Conservation (phyloP, 1,140 invertebrate species). For the Drosophila watanabei region DNA sequence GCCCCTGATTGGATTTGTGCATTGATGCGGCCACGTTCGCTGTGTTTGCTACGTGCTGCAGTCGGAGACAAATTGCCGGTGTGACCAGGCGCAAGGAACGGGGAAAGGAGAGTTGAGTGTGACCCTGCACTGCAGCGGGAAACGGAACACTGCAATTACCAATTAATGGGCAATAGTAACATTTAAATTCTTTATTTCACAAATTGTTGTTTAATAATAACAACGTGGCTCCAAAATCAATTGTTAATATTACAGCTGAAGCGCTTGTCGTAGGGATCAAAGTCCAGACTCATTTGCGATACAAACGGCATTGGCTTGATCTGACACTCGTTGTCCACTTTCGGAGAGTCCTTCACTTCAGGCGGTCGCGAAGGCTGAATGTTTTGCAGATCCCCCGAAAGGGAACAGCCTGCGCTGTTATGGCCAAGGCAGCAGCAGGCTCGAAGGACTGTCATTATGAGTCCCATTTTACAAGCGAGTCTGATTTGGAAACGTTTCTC, state of each 20-base stretch:
- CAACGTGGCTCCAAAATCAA: background rate
- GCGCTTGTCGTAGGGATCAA: constrained; percentile 62
- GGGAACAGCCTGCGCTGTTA: background rate
- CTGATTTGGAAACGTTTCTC: background rate
- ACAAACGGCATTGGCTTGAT: constrained; percentile 14
- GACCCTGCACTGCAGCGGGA: constrained; percentile 20
- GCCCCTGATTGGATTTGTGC: constrained; percentile 74
- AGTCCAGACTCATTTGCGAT: constrained; percentile 56
- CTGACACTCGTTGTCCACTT: background rate
- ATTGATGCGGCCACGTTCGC: constrained; percentile 55
- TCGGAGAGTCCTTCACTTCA: background rate
- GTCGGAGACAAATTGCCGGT: constrained; percentile 49
- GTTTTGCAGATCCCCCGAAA: background rate
- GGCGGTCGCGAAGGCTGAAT: background rate
- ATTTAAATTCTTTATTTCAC: background rate
- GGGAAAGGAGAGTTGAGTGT: constrained; percentile 22
- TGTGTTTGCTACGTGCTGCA: constrained; percentile 64
- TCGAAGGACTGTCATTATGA: constrained; percentile 6
- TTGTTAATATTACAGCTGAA: constrained; percentile 21
- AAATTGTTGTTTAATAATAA: background rate
- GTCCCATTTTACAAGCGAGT: background rate
- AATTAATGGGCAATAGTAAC: constrained; percentile 1
- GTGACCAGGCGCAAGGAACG: constrained; percentile 22
- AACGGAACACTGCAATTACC: constrained; percentile 11
- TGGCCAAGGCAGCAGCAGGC: background rate